Conservation (phyloP, 2,113 vertebrate species). For the Vimba vimba region DNA sequence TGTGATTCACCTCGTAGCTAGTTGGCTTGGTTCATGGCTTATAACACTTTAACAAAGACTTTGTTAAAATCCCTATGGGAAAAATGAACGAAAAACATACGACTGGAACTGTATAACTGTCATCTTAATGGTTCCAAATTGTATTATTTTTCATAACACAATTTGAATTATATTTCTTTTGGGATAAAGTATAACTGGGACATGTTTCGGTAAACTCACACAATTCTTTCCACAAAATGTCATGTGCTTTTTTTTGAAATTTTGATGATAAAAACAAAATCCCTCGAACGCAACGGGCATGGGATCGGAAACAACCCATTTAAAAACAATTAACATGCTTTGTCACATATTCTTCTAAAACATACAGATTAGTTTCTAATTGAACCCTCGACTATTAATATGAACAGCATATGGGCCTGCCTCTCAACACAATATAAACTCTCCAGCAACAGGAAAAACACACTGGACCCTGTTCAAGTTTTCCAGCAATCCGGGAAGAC, state of each 20-base stretch:
- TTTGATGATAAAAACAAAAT: neutral
- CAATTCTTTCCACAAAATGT: neutral
- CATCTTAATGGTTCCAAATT: neutral
- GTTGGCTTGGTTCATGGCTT: no score
- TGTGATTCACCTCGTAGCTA: no score
- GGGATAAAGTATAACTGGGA: neutral
- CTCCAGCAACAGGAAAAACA: conserved; percentile 33
- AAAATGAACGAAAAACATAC: no score
- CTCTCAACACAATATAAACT: conserved; percentile 51
- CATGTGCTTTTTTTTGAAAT: neutral
- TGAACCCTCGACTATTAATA: neutral
- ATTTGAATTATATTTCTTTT: neutral
- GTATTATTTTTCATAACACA: neutral
- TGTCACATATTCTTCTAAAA: conserved; percentile 16
- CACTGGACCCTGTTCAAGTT: neutral
- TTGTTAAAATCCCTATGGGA: no score
- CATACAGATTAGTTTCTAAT: conserved; percentile 17
- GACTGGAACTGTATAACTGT: neutral
- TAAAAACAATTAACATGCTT: conserved; percentile 2
- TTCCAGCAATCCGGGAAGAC: conserved; percentile 56
- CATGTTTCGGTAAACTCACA: neutral
- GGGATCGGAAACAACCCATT: neutral
- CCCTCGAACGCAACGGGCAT: neutral
- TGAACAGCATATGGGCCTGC: neutral
- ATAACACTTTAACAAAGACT: no score